Conservation (phyloP, 1,140 invertebrate genomes). For the Aphis gossypii region DNA sequence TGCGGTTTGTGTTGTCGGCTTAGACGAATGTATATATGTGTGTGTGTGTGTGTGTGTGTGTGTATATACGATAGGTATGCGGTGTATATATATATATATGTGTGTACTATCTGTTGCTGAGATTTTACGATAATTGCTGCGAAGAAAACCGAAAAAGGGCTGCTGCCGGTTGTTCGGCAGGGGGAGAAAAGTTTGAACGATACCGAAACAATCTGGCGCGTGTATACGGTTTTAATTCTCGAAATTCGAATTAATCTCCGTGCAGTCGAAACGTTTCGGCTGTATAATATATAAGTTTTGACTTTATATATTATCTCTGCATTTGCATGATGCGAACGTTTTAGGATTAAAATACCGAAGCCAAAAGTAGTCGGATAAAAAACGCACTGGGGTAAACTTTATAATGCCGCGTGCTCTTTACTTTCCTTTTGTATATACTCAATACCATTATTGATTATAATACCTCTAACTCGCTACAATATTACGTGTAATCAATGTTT, state of each 20-base stretch:
- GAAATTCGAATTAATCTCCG: conserved; percentile 23
- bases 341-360: background rate
- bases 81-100: background rate
- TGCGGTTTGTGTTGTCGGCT: conserved; percentile 36
- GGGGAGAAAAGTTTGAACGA: conserved; percentile 33
- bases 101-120: conserved; percentile 45
- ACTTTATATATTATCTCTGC: background rate
- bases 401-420: background rate
- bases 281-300: background rate
- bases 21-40: background rate
- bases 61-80: background rate
- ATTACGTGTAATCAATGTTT: background rate
- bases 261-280: background rate
- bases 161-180: background rate
- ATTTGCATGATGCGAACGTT: background rate
- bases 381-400: background rate
- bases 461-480: background rate
- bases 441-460: background rate
- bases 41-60: background rate
- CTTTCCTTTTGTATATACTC: background rate
- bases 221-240: background rate
- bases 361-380: background rate
- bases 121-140: conserved; percentile 44
- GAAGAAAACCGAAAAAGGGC: conserved; percentile 30
- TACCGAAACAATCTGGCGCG: background rate